phyloP scores from a whole-genome alignment of 2,888 invertebrate genomes.

The Chloromyia formosa region DNA sequence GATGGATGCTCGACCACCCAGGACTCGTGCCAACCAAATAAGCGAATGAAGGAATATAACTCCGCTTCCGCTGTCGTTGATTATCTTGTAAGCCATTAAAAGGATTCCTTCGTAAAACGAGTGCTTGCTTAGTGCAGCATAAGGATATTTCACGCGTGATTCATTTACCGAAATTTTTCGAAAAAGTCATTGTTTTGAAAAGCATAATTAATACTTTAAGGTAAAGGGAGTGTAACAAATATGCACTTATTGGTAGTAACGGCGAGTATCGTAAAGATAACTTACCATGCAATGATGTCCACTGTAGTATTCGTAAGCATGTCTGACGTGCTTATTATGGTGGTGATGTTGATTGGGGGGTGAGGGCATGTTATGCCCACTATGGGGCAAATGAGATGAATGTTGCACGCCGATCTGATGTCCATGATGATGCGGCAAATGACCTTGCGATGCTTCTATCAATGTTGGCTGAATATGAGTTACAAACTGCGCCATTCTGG shows the following conservation, averaged over 20 bases:
- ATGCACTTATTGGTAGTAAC: no score
- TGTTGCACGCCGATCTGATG: conserved; percentile 64
- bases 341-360: conserved; percentile 57
- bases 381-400: conserved; percentile 63
- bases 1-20: conserved; percentile 18
- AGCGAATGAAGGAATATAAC: no score
- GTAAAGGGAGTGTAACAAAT: no score
- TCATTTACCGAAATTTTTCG: no score
- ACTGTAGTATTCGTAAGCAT: conserved; percentile 48
- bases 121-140: no score
- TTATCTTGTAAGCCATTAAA: no score
- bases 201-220: no score
- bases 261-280: background rate
- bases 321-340: conserved; percentile 50
- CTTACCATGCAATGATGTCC: conserved; percentile 45
- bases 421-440: conserved; percentile 67
- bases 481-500: conserved; percentile 69
- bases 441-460: conserved; percentile 68
- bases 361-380: conserved; percentile 64
- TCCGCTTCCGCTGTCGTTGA: no score
- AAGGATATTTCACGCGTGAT: no score
- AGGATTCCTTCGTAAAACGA: no score
- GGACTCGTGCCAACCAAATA: background rate
- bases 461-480: conserved; percentile 70
- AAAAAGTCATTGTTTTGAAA: no score